Evolutionary conservation across 2,797 vertebrate genomes (phyloP).

Genomic region (Urophycis tenuis): DNA sequence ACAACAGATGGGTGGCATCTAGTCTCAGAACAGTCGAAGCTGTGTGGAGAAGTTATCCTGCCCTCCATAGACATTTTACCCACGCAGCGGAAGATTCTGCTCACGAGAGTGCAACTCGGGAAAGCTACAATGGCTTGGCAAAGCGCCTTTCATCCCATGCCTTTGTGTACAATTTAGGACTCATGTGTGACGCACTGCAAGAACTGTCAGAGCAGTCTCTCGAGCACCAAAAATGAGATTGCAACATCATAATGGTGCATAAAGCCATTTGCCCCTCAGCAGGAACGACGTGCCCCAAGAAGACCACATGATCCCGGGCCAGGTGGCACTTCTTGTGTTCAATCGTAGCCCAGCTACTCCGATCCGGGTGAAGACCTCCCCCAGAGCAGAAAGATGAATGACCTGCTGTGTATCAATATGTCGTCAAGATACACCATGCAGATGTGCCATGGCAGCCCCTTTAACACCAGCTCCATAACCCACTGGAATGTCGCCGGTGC

Average conservation of each 20-base stretch:
- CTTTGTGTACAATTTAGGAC: too few relatives aligned
- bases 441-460: conserved; percentile 21
- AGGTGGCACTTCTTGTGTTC: conserved; percentile 21
- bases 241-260: not conserved
- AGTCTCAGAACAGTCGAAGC: too few relatives aligned
- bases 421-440: conserved; percentile 27
- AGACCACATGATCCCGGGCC: conserved; percentile 20
- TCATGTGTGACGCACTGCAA: too few relatives aligned
- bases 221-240: too few relatives aligned
- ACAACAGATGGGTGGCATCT: too few relatives aligned
- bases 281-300: conserved; percentile 23
- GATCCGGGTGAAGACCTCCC: conserved; percentile 18
- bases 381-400: conserved; percentile 21
- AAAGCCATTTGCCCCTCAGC: conserved; percentile 6
- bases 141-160: too few relatives aligned
- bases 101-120: too few relatives aligned
- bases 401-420: conserved; percentile 23
- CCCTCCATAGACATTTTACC: too few relatives aligned
- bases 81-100: too few relatives aligned
- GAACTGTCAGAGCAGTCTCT: too few relatives aligned
- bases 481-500: conserved; percentile 15
- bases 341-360: not conserved
- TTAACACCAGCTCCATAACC: conserved; percentile 15
- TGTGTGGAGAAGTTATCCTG: too few relatives aligned
- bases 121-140: too few relatives aligned